These are phyloP conservation scores for Heterodera carotae DNA, from an alignment of 1,140 invertebrate species.

Conservation along the genomic window DNA sequence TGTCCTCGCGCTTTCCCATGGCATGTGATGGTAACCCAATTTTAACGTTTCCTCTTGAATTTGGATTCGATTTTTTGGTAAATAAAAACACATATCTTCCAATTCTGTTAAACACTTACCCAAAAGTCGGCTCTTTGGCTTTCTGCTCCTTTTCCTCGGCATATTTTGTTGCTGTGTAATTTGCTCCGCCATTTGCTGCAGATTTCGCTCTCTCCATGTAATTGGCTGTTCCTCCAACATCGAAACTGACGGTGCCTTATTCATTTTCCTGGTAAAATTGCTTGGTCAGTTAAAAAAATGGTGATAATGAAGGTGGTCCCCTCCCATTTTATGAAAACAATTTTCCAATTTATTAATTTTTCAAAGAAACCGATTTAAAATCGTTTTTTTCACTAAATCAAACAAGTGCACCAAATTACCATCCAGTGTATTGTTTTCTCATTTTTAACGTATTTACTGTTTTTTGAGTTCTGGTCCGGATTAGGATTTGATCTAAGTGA, in stretches of 20 bases:
- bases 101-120: background rate
- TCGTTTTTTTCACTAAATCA: no score
- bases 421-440: no score
- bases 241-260: background rate
- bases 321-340: no score
- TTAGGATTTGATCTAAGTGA: no score
- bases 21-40: slow-evolving; percentile 27
- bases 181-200: background rate
- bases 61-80: background rate
- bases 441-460: no score
- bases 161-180: background rate
- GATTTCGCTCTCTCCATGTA: background rate
- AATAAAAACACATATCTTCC: no score
- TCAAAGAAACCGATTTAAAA: no score
- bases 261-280: background rate
- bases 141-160: background rate
- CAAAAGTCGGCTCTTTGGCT: slow-evolving; percentile 5
- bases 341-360: no score
- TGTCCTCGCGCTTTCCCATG: slow-evolving; percentile 23
- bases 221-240: background rate
- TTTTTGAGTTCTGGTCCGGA: no score
- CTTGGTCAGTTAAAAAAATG: no score
- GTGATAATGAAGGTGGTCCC: no score
- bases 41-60: slow-evolving; percentile 35
- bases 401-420: no score